phyloP scores from a whole-genome alignment of 2,113 vertebrate species.

The Elanus axillaris region DNA sequence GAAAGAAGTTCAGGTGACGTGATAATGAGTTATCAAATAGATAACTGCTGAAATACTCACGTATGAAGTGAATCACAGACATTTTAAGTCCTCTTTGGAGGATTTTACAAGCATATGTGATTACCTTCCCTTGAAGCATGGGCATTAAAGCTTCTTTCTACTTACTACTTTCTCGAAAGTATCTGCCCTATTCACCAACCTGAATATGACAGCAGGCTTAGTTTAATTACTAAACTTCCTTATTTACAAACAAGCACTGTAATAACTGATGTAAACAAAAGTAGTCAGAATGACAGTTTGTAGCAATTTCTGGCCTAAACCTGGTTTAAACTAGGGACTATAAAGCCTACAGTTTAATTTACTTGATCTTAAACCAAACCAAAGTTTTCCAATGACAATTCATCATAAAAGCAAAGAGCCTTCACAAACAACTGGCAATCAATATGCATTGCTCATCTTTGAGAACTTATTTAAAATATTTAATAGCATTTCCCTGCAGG shows the following conservation, averaged over 20 bases:
- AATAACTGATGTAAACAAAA: not conserved
- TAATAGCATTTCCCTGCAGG: not conserved
- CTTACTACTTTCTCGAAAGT: not conserved
- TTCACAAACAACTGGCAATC: not conserved
- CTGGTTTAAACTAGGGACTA: not conserved
- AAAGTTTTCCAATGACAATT: not conserved
- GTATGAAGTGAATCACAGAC: not conserved
- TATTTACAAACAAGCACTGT: not conserved
- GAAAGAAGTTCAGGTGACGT: not conserved
- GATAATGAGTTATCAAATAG: not conserved
- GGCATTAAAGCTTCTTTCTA: not conserved
- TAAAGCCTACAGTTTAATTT: not conserved
- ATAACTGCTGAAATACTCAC: not conserved
- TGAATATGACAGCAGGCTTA: not conserved
- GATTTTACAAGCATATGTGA: not conserved
- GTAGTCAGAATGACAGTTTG: not conserved
- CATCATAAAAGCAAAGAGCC: not conserved
- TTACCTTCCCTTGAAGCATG: not conserved
- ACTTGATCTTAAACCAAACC: not conserved
- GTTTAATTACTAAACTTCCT: not conserved
- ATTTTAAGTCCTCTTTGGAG: not conserved
- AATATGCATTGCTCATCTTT: not conserved
- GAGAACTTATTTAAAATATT: not conserved
- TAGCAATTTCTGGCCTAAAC: not conserved
- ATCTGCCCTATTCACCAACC: not conserved